Evolutionary conservation across 2,888 invertebrate species (phyloP), one percentile per base, ranked within the genome.

Genomic region (Melanophora roralis): DNA sequence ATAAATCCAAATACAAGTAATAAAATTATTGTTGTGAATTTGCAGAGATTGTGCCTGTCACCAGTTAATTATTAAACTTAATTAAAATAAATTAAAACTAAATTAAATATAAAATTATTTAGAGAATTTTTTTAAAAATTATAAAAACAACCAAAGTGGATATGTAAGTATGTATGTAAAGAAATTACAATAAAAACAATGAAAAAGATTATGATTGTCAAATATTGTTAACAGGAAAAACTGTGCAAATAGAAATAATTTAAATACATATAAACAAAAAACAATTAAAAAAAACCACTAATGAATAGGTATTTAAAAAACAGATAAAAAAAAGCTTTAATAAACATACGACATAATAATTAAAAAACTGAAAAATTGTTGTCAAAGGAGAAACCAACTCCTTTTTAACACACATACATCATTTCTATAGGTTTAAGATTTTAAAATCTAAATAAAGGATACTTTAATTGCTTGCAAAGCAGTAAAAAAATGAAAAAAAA

Each of bases 41-140:
- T 77, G 81, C 77, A 80, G 78, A 82, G 83, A 82, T 82, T 84
- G 82, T 84, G 83, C 83, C 83, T 84, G 82, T 82, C 75, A 81
- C 75, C 78, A 82, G 65, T 73, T 78, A 76, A 73, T 76, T 72
- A 74, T 27, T 27, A 27, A 27, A 27, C 6, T 6, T 5, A 27
- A 27, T 27, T 45, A 59, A 57, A 38, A 72, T 16, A 43, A 69
- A 68, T 9, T 19, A 59, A 38, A 16, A 49, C 12, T 5, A 6
- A 27, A 27, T 27, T 27, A 27, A 59, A 40, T 62, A 38, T 55
- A 59, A 73, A n/a, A 62, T 40, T 36, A 36, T 49, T 53, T 65
- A 76, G 40, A 69, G n/a, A 57, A 32, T 55, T 55, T 62, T n/a
- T 64, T 72, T 53, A 69, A 57, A 19, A 71, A 55, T 55, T 71